Base-by-base conservation (phyloP, 1,140 invertebrate genomes). In the Pseudachorutes palmiensis region DNA sequence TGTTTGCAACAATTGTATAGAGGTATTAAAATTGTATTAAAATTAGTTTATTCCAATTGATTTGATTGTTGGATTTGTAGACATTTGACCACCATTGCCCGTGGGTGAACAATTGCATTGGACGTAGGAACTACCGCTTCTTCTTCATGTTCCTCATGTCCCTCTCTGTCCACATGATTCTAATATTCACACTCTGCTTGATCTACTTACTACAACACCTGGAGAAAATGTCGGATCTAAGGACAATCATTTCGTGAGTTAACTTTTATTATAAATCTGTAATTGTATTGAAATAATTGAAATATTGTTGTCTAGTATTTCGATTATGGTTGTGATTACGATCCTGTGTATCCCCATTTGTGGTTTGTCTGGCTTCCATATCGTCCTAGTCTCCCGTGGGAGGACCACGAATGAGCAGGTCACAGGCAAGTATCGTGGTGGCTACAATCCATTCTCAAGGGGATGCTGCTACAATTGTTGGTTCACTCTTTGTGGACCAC, bases 21-120 rank as follows among this genome's bases (percentile, higher is more conserved):
- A 98, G 86, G 94, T 97, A 79, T n/a, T 26, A 22, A 12, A 32
- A 57, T 65, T 66, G 30, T 28, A 2, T 16, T 55, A 2, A 62
- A 45, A 32, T 2, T 63, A 5, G 22, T 31, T 61, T 14, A 14
- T 33, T 70, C 29, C 57, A 45, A 45, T 45, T 19, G 9, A 12
- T 19, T 45, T 45, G 36, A 12, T 45, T 45, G 19, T 32, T 22
- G 77, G 76, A 78, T 71, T 87, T 89, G 67, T 83, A 98, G 91
- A 98, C 94, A 33, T 99, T 99, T 81, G 97, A 99, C 82, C 97
- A 99, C 85, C 97, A 99, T 81, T 99, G 97, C 82, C 97, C 97
- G 62, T 99, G 97, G 97, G 92, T 99, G 72, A 98, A 99, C 81
- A 99, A 99, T 80, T 99, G 97, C 79, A 98, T 99, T 76, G 97